Percentiles rank a stretch among this genome's conserved stretches.
Evolutionary conservation across 2,888 invertebrate species (phyloP).

Genomic region (Heliconius charithonia): DNA sequence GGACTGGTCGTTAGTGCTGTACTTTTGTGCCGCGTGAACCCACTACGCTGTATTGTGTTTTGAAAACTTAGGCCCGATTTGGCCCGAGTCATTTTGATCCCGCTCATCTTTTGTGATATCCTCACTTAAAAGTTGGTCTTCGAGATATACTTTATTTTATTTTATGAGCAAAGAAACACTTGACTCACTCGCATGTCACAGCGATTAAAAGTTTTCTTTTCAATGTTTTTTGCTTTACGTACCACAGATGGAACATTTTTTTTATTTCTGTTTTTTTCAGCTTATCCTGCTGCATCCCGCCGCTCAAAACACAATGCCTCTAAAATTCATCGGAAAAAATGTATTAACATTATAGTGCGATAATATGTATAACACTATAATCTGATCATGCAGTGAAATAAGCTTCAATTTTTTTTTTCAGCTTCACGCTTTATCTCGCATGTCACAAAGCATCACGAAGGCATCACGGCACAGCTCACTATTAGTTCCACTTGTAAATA

Average conservation of each 20-base stretch:
- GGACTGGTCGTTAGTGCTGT: constrained; percentile 68
- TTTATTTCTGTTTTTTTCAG: background rate
- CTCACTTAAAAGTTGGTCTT: constrained; percentile 34
- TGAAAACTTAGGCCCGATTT: constrained; percentile 48
- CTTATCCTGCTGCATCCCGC: too few species aligned
- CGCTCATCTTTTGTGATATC: constrained; percentile 37
- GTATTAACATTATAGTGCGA: too few species aligned
- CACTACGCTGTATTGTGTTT: constrained; percentile 50
- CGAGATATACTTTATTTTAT: constrained; percentile 10
- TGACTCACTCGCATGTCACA: background rate
- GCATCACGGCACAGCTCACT: too few species aligned
- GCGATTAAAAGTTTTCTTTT: constrained; percentile 2
- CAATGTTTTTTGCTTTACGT: background rate
- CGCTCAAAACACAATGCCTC: background rate
- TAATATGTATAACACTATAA: too few species aligned
- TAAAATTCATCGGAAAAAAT: background rate
- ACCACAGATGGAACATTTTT: background rate
- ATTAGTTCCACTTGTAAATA: too few species aligned
- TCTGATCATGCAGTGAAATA: too few species aligned
- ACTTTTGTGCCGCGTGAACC: constrained; percentile 58
- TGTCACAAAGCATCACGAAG: too few species aligned
- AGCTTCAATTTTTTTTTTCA: too few species aligned
- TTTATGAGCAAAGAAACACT: constrained; percentile 18
- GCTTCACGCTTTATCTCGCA: too few species aligned
- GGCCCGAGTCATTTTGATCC: constrained; percentile 17